Conservation (phyloP, 2,113 vertebrate species). For the Xenotilapia flavipinnis region DNA sequence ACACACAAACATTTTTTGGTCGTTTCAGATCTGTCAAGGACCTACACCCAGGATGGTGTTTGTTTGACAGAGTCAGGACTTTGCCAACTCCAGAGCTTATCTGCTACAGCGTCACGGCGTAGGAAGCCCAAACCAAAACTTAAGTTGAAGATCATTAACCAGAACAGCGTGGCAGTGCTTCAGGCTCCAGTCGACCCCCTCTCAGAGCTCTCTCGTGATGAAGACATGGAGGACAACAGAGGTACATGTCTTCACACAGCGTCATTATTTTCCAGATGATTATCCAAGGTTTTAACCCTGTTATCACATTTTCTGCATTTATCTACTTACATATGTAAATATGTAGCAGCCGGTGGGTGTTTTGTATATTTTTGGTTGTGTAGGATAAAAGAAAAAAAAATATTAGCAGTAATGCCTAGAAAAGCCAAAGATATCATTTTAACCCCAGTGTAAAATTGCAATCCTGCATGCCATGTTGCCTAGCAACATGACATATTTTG, state of each 20-base stretch:
- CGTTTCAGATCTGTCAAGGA: constrained; percentile 83
- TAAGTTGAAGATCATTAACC: constrained; percentile 97
- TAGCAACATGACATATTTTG: not conserved
- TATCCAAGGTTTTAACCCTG: not conserved
- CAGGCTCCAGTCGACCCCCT: constrained; percentile 87
- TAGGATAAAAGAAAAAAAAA: not conserved
- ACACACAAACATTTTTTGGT: not conserved
- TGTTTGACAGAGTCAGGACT: constrained; percentile 95
- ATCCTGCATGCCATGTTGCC: not conserved
- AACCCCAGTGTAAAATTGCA: not conserved
- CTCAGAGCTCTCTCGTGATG: constrained; percentile 87
- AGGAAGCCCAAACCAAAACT: constrained; percentile 94
- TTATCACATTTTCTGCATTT: not conserved
- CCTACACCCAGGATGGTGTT: constrained; percentile 96
- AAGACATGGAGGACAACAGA: constrained; percentile 88
- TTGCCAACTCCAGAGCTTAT: constrained; percentile 93
- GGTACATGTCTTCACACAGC: constrained; percentile 66
- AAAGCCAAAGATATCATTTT: not conserved
- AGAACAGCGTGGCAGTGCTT: constrained; percentile 97
- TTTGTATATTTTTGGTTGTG: not conserved
- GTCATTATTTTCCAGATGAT: not conserved
- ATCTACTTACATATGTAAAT: not conserved
- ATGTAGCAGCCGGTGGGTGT: not conserved
- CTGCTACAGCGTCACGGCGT: constrained; percentile 84
- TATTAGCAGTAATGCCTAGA: not conserved